Evolutionary conservation across 2,113 vertebrate genomes (phyloP), one percentile per base, ranked within the genome.

Genomic region (Trachemys scripta): DNA sequence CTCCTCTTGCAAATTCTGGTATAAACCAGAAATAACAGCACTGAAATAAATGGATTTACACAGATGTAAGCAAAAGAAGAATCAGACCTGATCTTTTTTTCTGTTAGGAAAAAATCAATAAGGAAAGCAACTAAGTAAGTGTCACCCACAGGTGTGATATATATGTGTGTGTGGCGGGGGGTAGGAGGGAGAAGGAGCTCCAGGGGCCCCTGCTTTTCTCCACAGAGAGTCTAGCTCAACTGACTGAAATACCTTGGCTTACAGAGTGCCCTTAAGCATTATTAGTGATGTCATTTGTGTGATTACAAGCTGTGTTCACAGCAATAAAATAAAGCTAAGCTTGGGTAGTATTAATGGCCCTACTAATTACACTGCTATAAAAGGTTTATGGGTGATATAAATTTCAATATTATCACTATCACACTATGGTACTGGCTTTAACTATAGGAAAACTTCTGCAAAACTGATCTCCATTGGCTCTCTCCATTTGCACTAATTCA

Each of bases 361-460:
- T 96, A 94, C 96, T 98, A 98, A 98, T 98, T 98, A 97, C 69
- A 89, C 22, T 81, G 80, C 96, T 95, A 87, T 96, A 97, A 97
- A 98, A 97, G 35, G 83, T 95, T 98, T 97, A 97, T 94, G 54
- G 92, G 81, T 89, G 80, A 84, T 84, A 96, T 98, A 96, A 98
- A 97, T 97, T 96, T 93, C 93, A 93, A 1, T 88, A 94, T 94
- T 97, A 97, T 97, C 92, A 91, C 94, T 92, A 82, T 42, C 59
- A 6, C 42, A 20, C 72, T 96, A 92, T 82, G 90, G 65, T 49
- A 42, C 42, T 84, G 82, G 79, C 80, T 97, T 96, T 96, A 92
- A 95, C 95, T 96, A 94, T 90, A 95, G 76, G n/a, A 93, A 95
- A 42, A 86, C 56, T 62, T 0, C 84, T 80, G 82, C 65, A 84